Evolutionary conservation across 2,113 vertebrate species (phyloP), one percentile per base, ranked within the genome.

Genomic region (Aythya baeri): DNA sequence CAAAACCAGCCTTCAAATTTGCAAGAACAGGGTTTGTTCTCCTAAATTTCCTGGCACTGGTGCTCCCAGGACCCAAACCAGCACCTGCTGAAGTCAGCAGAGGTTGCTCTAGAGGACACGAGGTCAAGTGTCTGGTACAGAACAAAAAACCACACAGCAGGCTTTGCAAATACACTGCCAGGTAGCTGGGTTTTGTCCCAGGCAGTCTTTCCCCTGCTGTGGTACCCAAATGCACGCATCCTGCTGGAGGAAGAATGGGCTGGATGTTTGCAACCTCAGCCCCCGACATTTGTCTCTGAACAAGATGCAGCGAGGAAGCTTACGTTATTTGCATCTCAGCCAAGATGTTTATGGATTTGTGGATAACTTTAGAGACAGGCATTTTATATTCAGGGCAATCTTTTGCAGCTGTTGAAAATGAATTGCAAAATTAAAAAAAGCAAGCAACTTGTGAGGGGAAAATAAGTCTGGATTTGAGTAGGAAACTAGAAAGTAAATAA

Each of bases 401-500:
- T 87, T 82, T 50, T 77, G 31, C 84, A 83, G 65, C 66, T 62
- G 32, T 78, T 68, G 78, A 71, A 78, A 77, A 70, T 27, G 59
- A 91, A 94, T 87, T 78, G 77, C 21, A 31, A 62, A 91, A 83
- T 81, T 86, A 41, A 76, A 87, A 88, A 54, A 77, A 59, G 21
- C 52, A 55, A 74, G 50, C 15, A 21, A 89, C 36, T 91, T 84
- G 55, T 52, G 50, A 62, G 22, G 36, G 38, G 62, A 68, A 75
- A 84, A 78, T 57, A 68, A 94, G 66, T 63, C 81, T 77, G 81
- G 80, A 46, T 75, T 73, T 72, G 82, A 75, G 67, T 29, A 65
- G 66, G 88, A 59, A 89, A 82, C 31, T 14, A 54, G 62, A 43
- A 88, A 96, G 78, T 72, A 84, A 91, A 68, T 94, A 84, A 66